phyloP scores from a whole-genome alignment of 1,140 invertebrate species.

The Meloidogyne chitwoodi region DNA sequence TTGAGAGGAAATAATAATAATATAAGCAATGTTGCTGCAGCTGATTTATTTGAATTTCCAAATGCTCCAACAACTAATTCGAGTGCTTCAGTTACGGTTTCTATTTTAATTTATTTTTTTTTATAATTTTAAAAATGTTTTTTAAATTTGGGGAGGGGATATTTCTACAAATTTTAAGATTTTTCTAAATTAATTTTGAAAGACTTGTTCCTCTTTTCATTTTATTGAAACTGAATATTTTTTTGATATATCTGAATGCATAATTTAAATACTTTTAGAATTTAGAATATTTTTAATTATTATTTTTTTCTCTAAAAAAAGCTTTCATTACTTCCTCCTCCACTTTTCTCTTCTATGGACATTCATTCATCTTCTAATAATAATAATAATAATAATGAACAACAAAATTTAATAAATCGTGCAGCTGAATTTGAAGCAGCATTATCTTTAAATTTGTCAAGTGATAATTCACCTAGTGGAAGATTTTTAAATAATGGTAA shows the following conservation, averaged over 20 bases:
- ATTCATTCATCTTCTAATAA: slow-evolving; percentile 9
- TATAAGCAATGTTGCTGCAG: too few species aligned
- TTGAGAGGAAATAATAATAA: neutral
- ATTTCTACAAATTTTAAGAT: too few species aligned
- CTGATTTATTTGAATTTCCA: neutral
- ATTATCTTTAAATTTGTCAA: slow-evolving; percentile 3
- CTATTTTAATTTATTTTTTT: neutral
- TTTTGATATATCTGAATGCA: too few species aligned
- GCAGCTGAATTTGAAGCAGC: neutral
- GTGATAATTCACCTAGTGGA: slow-evolving; percentile 4
- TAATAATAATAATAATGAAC: too few species aligned
- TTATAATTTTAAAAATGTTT: neutral
- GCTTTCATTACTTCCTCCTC: slow-evolving; percentile 20
- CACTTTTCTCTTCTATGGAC: slow-evolving; percentile 17
- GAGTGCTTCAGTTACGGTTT: slow-evolving; percentile 6
- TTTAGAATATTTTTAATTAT: neutral
- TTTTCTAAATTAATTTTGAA: too few species aligned
- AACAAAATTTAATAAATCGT: neutral
- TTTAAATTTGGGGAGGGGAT: too few species aligned
- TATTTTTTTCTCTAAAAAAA: neutral
- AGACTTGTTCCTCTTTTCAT: too few species aligned
- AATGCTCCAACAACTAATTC: slow-evolving; percentile 2
- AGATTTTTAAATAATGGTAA: neutral
- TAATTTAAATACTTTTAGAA: neutral
- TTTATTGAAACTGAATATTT: too few species aligned